These are phyloP conservation scores for Hirudo medicinalis DNA, from an alignment of 1,140 invertebrate genomes.

Conservation along the genomic window DNA sequence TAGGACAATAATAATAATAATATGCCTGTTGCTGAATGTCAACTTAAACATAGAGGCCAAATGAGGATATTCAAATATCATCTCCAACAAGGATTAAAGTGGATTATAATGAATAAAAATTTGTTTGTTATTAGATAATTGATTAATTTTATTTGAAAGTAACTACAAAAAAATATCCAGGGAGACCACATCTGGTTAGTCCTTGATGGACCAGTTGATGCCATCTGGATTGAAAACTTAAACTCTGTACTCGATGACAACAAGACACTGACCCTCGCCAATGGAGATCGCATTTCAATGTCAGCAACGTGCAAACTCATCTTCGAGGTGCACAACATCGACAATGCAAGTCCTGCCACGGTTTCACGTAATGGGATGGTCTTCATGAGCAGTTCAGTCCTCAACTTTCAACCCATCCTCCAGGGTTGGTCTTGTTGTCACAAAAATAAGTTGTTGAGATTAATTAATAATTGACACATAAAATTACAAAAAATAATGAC, in stretches of 20 bases:
- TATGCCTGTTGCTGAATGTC: too few species aligned
- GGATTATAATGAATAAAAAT: not conserved
- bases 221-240: conserved; percentile 43
- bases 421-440: conserved; percentile 48
- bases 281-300: conserved; percentile 86
- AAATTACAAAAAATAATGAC: too few species aligned
- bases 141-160: not conserved
- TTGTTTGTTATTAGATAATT: not conserved
- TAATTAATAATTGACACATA: too few species aligned
- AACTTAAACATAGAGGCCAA: too few species aligned
- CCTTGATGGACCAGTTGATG: conserved; percentile 41
- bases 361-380: conserved; percentile 90
- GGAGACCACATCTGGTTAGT: conserved; percentile 41
- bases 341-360: conserved; percentile 88
- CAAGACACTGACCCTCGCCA: conserved; percentile 70
- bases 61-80: too few species aligned
- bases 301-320: conserved; percentile 81
- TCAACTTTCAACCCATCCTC: conserved; percentile 73
- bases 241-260: conserved; percentile 43
- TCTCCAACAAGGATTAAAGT: too few species aligned
- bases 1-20: too few species aligned
- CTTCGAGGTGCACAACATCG: conserved; percentile 86
- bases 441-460: too few species aligned
- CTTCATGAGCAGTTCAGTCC: conserved; percentile 86
- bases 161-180: conserved; percentile 22